Percentiles rank a stretch among this genome's conserved stretches.
These are phyloP conservation scores for Acanthurus leucopareius DNA, from an alignment of 2,797 vertebrate species.

Conservation along the genomic window DNA sequence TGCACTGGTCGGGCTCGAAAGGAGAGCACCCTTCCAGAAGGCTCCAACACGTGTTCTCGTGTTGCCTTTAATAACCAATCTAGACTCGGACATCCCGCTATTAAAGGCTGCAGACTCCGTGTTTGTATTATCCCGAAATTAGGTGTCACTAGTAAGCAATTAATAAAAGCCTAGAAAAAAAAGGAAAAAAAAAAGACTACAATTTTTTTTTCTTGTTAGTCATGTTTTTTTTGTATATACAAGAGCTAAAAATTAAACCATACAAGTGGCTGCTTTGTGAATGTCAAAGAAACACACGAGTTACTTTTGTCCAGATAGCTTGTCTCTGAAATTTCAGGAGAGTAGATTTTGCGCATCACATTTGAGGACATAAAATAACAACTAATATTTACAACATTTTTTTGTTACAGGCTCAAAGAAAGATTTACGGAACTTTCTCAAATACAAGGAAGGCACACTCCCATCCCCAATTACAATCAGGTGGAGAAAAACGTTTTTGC, in stretches of 20 bases:
- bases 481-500: not conserved
- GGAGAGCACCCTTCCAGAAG: constrained; percentile 76
- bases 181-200: not conserved
- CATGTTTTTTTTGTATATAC: not conserved
- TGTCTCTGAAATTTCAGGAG: too few relatives aligned
- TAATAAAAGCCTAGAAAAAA: not conserved
- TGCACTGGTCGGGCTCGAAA: constrained; percentile 57
- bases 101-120: accelerated
- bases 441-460: not conserved
- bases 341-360: too few relatives aligned
- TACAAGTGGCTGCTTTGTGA: not conserved
- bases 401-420: not conserved
- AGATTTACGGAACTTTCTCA: not conserved
- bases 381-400: not conserved
- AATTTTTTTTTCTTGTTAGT: not conserved
- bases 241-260: not conserved
- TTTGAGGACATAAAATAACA: not conserved
- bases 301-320: too few relatives aligned
- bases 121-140: not conserved
- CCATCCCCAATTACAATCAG: not conserved
- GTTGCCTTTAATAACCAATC: constrained; percentile 52
- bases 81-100: not conserved
- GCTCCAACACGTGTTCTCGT: constrained; percentile 75
- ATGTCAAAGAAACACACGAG: not conserved
- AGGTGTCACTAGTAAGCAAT: not conserved